These are phyloP conservation scores for Phrynosoma blainvillii DNA, from an alignment of 2,113 vertebrate genomes.

Conservation along the genomic window DNA sequence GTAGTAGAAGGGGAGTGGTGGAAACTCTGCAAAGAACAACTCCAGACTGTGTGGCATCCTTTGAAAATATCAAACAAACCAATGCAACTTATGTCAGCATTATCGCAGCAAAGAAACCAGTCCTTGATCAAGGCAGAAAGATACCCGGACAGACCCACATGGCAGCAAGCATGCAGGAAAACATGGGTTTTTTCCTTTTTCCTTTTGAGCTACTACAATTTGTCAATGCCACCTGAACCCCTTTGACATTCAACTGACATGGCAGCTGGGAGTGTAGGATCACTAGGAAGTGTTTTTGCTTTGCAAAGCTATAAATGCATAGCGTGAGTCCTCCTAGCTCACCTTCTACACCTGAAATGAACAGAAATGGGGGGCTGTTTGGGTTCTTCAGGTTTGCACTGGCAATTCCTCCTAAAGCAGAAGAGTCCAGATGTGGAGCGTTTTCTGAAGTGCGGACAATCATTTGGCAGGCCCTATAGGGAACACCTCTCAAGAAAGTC, in stretches of 20 bases:
- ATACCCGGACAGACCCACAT: neutral
- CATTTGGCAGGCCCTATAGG: too few relatives aligned
- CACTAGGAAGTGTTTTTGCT: neutral
- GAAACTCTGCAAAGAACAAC: neutral
- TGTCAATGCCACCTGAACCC: neutral
- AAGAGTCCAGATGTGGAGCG: neutral
- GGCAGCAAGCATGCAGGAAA: neutral
- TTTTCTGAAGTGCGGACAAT: too few relatives aligned
- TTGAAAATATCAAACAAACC: neutral
- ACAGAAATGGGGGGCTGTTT: neutral
- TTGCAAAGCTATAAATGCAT: too few relatives aligned
- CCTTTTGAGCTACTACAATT: neutral
- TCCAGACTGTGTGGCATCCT: neutral
- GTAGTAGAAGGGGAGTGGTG: too few relatives aligned
- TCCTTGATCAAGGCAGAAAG: neutral
- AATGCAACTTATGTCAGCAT: neutral
- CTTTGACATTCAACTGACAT: neutral
- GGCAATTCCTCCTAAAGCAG: neutral
- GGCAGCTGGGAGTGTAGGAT: neutral
- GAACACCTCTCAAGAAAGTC: too few relatives aligned
- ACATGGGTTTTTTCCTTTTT: neutral
- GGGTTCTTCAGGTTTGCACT: neutral
- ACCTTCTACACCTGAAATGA: neutral
- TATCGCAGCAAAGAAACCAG: neutral
- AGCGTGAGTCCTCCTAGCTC: too few relatives aligned